Percentiles rank a stretch among this genome's conserved stretches.
Evolutionary conservation across 1,140 invertebrate species (phyloP).

Genomic region (Nilaparvata lugens): DNA sequence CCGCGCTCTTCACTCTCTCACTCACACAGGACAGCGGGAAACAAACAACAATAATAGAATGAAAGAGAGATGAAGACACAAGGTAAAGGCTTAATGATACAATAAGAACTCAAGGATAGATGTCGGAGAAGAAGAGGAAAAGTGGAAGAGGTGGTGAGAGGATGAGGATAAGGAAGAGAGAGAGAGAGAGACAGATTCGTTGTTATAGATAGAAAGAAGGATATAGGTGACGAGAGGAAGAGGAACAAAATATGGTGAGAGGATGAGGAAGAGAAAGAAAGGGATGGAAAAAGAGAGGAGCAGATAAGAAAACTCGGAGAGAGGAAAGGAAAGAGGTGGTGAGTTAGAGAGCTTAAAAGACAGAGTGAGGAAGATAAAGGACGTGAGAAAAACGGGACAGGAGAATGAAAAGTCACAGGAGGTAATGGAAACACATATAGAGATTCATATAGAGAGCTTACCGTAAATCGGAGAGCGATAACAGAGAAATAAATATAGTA

Average conservation of each 20-base stretch:
- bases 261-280: background rate
- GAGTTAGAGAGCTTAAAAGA: background rate
- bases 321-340: background rate
- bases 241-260: background rate
- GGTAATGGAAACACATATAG: background rate
- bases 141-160: background rate
- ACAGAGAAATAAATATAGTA: no score
- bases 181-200: background rate
- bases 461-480: no score
- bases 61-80: no score
- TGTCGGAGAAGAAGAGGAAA: background rate
- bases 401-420: background rate
- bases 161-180: background rate
- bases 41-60: no score
- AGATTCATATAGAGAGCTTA: no score
- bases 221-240: background rate
- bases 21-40: no score
- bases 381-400: background rate
- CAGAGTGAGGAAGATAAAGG: background rate
- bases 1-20: no score
- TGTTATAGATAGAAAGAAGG: background rate
- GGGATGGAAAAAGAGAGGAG: background rate
- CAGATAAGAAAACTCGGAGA: background rate
- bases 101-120: no score
- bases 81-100: no score